Evolutionary conservation across 2,888 invertebrate species (phyloP).

Genomic region (Leucoptera coffeella): DNA sequence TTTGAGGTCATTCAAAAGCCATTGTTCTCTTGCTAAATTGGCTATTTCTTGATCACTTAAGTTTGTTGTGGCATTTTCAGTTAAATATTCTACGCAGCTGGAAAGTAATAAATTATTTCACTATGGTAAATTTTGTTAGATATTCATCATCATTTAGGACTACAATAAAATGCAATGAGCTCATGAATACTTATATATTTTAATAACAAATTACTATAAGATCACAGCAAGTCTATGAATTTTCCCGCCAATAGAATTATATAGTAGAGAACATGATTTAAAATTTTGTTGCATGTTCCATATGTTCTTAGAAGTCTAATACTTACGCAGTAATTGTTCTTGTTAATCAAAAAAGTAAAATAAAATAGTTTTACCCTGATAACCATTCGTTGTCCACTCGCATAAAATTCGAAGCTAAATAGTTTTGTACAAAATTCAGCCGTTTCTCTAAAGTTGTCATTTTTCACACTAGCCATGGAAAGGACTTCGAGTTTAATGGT

Average conservation of each 20-base stretch:
- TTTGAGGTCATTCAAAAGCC: constrained; percentile 59
- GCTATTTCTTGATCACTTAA: constrained; percentile 42
- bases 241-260: too few relatives aligned
- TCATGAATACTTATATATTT: too few relatives aligned
- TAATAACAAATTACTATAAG: too few relatives aligned
- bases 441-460: constrained; percentile 11
- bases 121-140: background rate
- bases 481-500: constrained; percentile 3
- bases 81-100: constrained; percentile 51
- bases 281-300: too few relatives aligned
- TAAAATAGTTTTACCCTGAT: constrained; percentile 15
- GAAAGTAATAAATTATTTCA: constrained; percentile 7
- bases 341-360: constrained; percentile 3
- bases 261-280: too few relatives aligned
- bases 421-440: constrained; percentile 17
- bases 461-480: constrained; percentile 5
- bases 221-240: too few relatives aligned
- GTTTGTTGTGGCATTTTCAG: constrained; percentile 24
- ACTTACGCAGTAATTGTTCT: too few relatives aligned
- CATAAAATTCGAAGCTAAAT: constrained; percentile 24
- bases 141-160: background rate
- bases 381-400: constrained; percentile 31
- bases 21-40: constrained; percentile 57
- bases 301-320: too few relatives aligned
- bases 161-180: too few relatives aligned